A percentile compares a stretch with the other conserved stretches of the same genome.
Conservation (phyloP, 2,888 invertebrate genomes). For the Harpagoxenus sublaevis region DNA sequence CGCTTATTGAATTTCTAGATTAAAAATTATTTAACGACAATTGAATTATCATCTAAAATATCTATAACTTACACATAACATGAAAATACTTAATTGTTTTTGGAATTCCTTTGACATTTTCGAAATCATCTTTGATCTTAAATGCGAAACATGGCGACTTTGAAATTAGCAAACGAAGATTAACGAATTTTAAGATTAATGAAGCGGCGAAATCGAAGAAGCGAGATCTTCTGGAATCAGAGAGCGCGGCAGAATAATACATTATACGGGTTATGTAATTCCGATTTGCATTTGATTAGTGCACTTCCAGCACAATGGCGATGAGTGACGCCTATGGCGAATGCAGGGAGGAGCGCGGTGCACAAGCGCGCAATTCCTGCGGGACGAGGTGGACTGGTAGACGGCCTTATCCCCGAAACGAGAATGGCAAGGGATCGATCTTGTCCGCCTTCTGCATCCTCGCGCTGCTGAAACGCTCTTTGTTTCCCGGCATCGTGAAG, state of each 20-base stretch:
- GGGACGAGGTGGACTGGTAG: conserved; percentile 61
- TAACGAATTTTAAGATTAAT: not conserved
- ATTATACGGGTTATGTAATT: conserved; percentile 44
- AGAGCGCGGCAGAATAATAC: conserved; percentile 10
- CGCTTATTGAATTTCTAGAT: not conserved
- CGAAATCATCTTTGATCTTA: not conserved
- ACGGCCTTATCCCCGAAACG: conserved; percentile 71
- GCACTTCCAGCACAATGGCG: conserved; percentile 50
- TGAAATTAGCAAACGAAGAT: not conserved
- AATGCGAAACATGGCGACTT: not conserved
- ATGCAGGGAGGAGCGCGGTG: conserved; percentile 60
- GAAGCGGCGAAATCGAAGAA: not conserved
- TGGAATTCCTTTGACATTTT: not conserved
- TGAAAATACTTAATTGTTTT: not conserved
- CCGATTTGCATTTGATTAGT: conserved; percentile 53
- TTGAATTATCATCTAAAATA: not conserved
- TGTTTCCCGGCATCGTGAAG: conserved; percentile 44
- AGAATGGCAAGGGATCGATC: conserved; percentile 72
- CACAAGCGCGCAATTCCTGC: conserved; percentile 65
- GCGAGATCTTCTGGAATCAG: not conserved
- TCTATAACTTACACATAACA: not conserved
- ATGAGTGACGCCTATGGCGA: conserved; percentile 57
- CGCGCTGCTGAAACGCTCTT: conserved; percentile 53
- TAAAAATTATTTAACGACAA: not conserved
- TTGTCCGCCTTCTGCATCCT: conserved; percentile 66